A percentile compares a stretch with the other conserved stretches of the same genome.
phyloP scores from a whole-genome alignment of 2,888 invertebrate species.

The Eledone cirrhosa region DNA sequence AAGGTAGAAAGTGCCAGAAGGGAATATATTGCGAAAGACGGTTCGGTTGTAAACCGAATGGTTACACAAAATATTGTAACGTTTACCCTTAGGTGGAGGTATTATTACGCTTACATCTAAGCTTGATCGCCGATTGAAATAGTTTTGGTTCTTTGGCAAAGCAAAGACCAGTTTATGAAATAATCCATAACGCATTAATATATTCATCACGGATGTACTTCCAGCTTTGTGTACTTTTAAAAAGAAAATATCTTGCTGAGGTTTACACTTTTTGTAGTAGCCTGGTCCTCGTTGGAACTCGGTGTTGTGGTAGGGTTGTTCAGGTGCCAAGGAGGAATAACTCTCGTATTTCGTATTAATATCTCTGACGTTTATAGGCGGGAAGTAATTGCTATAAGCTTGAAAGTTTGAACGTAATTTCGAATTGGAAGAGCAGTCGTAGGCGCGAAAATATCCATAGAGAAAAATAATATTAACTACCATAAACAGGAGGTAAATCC shows the following conservation, averaged over 20 bases:
- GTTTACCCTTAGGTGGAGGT: background rate
- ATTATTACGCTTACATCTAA: background rate
- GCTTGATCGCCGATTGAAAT: background rate
- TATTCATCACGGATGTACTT: constrained; percentile 51
- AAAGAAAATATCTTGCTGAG: constrained; percentile 31
- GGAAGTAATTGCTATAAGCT: too few relatives aligned
- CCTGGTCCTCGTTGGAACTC: too few relatives aligned
- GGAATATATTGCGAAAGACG: background rate
- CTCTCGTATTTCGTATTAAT: too few relatives aligned
- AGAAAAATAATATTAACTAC: too few relatives aligned
- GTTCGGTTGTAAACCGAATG: constrained; percentile 13
- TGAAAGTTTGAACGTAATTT: too few relatives aligned
- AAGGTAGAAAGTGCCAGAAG: background rate
- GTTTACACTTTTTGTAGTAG: background rate
- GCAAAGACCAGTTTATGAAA: constrained; percentile 44
- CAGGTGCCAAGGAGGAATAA: too few relatives aligned
- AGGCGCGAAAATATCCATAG: too few relatives aligned
- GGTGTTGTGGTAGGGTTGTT: too few relatives aligned
- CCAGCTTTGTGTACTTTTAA: constrained; percentile 57
- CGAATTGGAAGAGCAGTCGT: too few relatives aligned
- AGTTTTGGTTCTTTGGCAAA: constrained; percentile 43
- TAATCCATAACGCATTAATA: constrained; percentile 48
- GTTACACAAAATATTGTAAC: background rate
- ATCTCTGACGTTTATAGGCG: too few relatives aligned
- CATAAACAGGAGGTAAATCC: too few relatives aligned